Conservation (phyloP, 2,797 vertebrate genomes). For the Mormyrus proboscirostris region DNA sequence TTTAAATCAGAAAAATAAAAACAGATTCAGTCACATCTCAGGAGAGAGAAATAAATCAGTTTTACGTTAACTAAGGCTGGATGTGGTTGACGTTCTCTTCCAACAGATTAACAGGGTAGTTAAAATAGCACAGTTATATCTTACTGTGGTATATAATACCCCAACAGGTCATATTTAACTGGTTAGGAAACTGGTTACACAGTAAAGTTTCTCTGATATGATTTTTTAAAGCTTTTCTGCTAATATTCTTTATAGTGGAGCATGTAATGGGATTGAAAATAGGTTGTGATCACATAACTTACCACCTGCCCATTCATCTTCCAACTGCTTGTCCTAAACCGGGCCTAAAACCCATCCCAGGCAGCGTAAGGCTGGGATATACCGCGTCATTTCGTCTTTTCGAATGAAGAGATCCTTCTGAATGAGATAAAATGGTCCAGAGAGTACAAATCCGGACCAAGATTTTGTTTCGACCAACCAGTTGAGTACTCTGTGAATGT, state of each 20-base stretch:
- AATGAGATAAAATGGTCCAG: neutral
- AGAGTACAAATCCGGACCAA: neutral
- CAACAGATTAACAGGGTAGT: neutral
- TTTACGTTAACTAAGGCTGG: slow-evolving; percentile 6
- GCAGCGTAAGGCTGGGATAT: neutral
- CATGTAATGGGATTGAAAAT: neutral
- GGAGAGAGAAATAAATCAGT: slow-evolving; percentile 11
- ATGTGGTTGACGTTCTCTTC: neutral
- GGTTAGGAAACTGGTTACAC: neutral
- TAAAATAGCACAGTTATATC: neutral
- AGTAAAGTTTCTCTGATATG: neutral
- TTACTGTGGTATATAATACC: neutral
- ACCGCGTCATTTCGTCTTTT: neutral
- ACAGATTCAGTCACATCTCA: neutral
- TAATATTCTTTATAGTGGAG: neutral
- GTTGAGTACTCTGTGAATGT: too few relatives aligned
- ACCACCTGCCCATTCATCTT: neutral
- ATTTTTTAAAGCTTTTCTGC: neutral
- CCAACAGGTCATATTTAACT: neutral
- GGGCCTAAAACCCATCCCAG: neutral
- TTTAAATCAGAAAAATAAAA: slow-evolving; percentile 5
- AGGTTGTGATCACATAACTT: neutral
- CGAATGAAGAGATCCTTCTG: neutral
- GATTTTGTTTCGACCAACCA: too few relatives aligned
- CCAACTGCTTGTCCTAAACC: neutral